Percentiles rank a stretch among this genome's conserved stretches.
Evolutionary conservation across 2,888 invertebrate genomes (phyloP).

Genomic region (Drosophila suboccidentalis): DNA sequence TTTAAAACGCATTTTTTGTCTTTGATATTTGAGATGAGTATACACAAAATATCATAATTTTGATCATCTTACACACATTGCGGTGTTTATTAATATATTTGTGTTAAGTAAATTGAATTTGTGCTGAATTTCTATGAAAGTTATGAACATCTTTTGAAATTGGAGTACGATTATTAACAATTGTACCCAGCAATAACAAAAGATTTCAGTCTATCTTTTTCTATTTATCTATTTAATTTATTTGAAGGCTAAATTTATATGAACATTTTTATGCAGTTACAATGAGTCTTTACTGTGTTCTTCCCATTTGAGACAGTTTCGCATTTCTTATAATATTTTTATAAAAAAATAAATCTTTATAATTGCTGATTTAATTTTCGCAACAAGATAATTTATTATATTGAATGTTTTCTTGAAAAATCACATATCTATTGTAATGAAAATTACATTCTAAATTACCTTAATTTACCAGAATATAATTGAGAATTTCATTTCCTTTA

Average conservation of each 20-base stretch:
- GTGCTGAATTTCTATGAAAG: background rate
- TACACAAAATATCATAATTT: background rate
- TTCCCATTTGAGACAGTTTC: background rate
- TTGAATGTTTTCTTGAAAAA: no score
- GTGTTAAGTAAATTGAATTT: background rate
- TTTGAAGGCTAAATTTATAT: background rate
- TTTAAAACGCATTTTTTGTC: background rate
- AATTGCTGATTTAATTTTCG: no score
- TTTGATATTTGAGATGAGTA: background rate
- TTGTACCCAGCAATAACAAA: background rate
- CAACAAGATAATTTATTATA: no score
- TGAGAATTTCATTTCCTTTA: background rate
- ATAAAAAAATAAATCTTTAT: no score
- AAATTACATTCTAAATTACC: no score
- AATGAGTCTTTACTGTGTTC: no score
- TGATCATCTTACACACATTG: background rate
- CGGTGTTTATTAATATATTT: background rate
- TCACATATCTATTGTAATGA: no score
- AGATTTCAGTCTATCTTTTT: background rate
- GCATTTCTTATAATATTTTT: no score
- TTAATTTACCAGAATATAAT: no score
- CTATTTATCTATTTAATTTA: background rate
- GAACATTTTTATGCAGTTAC: background rate
- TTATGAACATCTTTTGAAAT: background rate
- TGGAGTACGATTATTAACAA: background rate